Base-by-base conservation (phyloP, 2,113 vertebrate genomes). In the Phylloscopus whistleri region DNA sequence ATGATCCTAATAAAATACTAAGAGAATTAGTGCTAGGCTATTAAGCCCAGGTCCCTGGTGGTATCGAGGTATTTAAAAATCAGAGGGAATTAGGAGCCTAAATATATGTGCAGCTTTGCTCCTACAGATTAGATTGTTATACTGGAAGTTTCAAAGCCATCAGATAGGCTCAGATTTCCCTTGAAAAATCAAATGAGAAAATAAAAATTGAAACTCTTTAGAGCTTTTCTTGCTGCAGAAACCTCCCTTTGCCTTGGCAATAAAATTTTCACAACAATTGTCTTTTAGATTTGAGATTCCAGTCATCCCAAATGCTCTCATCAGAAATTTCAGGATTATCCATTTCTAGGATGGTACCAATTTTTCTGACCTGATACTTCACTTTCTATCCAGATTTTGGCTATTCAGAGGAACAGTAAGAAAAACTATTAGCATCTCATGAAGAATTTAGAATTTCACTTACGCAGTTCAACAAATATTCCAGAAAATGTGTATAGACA, bases 11-110 rank as follows among this genome's bases (percentile, higher is more conserved):
- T 81, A 86, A 91, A 90, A 84, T 41, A 77, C 72, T 83, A 52
- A 74, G 30, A 83, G 90, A 95, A 94, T 94, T 87, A 94, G 91
- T 83, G 74, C 48, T 91, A 73, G 70, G 70, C 53, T 94, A 68
- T 89, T 89, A 91, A 92, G 37, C 31, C 16, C 37, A 53, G 37
- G 53, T 84, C 89, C 58, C 62, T 75, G 28, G 31, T 82, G 53
- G 28, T 76, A 55, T 39, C 1, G 4, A 89, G 66, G 62, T 73
- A 68, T 89, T 94, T 90, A 93, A 94, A 88, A 90, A 92, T 85
- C 75, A 86, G 55, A 86, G n/a, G 67, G 78, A 94, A 77, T 90
- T 85, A 83, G 16, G 53, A 93, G 26, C 62, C 67, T 79, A 90
- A 93, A 92, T 85, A 53, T 18, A 60, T 19, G 8, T 63, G 13